Evolutionary conservation across 2,888 invertebrate genomes (phyloP), one percentile per base, ranked within the genome.

Genomic region (Perizoma flavofasciatum): DNA sequence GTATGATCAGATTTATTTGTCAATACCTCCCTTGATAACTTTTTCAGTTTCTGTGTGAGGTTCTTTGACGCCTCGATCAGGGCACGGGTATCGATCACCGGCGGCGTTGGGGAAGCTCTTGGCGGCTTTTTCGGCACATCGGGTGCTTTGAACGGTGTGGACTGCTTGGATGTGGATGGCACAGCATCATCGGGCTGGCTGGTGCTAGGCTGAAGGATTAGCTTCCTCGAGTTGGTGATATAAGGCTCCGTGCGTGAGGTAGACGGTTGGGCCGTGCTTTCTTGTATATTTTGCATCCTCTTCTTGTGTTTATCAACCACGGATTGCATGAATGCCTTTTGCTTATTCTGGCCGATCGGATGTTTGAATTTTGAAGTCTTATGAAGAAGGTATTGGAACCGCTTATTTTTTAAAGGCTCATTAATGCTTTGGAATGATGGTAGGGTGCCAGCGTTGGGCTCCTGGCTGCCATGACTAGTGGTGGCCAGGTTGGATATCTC

Each of bases 11-110:
- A 92, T 78, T 94, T 94, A 73, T 93, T 94, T 67, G 96, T 97
- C 77, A 97, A 94, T 62, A 97, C 97, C 88, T 97, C 97, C 73
- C 97, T 97, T 59, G 97, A 97, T 59, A 98, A 93, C 85, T 97
- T 97, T 79, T 97, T 96, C 59, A 98, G 89, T 55, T 98, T 98
- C 85, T 97, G 97, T 57, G 98, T 98, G 69, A 98, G 93, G 88
- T 97, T 98, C 74, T 97, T 94, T 32, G 97, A 97, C 8, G 98
- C 98, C 85, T 98, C 97, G 67, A 97, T 95, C 47, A 98, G 93
- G 51, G 96, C 96, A 74, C 95, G 94, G 11, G 96, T 95, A 78
- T 96, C 96, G 53, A 89, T 85, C 35, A 93, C 92, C 55, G 89
- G 86, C 55, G 89, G 86, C 45, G 82, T 83, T 41, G 83, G 87